Percentiles rank a stretch among this genome's conserved stretches.
These are phyloP conservation scores for Ceratina japonica DNA, from an alignment of 1,140 invertebrate species.

Conservation along the genomic window DNA sequence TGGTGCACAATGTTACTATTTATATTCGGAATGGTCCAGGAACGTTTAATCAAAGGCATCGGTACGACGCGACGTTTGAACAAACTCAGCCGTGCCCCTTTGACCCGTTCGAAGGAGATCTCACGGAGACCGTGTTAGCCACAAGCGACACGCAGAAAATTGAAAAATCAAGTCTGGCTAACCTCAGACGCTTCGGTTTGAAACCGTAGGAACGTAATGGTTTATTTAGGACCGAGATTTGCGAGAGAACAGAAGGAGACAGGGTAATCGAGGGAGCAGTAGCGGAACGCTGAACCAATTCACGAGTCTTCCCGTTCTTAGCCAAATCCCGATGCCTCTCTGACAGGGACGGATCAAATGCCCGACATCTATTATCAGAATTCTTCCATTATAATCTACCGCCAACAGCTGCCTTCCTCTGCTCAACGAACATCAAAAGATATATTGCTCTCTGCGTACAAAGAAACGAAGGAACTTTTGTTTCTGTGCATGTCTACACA, in stretches of 20 bases:
- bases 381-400: slow-evolving; percentile 58
- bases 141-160: slow-evolving; percentile 66
- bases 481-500: background rate
- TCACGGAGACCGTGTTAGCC: slow-evolving; percentile 58
- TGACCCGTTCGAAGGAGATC: slow-evolving; percentile 38
- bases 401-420: background rate
- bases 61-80: background rate
- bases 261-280: slow-evolving; percentile 72
- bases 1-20: too few relatives aligned
- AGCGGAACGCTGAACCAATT: slow-evolving; percentile 74
- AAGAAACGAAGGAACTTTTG: background rate
- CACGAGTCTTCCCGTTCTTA: slow-evolving; percentile 67
- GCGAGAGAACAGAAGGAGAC: slow-evolving; percentile 66
- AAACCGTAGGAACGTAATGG: slow-evolving; percentile 76
- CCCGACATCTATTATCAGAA: slow-evolving; percentile 77
- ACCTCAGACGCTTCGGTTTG: slow-evolving; percentile 78
- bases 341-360: slow-evolving; percentile 76
- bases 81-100: slow-evolving; percentile 18
- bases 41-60: background rate
- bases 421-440: background rate
- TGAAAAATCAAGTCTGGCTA: slow-evolving; percentile 72
- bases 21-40: slow-evolving; percentile 1
- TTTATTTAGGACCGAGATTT: slow-evolving; percentile 73
- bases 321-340: slow-evolving; percentile 71
- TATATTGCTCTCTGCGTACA: slow-evolving; percentile 2